phyloP scores from a whole-genome alignment of 2,113 vertebrate genomes.

The Aldabrachelys gigantea region DNA sequence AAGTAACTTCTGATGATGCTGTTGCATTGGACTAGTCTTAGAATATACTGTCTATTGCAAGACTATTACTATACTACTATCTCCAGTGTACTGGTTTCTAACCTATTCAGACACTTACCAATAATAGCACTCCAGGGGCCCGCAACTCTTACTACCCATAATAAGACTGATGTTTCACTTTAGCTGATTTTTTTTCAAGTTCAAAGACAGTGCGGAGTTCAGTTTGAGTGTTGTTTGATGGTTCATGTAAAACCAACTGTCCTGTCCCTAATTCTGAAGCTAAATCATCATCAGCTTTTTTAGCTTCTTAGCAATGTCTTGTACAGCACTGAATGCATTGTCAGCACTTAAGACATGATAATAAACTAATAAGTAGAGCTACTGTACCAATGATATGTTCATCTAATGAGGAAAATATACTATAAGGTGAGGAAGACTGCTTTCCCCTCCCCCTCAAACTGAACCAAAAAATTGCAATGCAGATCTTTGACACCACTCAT shows the following conservation, averaged over 20 bases:
- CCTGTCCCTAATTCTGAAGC: neutral
- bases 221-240: rapidly evolving
- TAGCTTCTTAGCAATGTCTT: neutral
- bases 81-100: neutral
- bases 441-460: neutral
- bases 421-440: neutral
- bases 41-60: neutral
- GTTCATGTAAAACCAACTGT: neutral
- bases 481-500: neutral
- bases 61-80: neutral
- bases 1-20: neutral
- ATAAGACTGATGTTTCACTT: neutral
- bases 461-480: neutral
- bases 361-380: neutral
- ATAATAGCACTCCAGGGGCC: neutral
- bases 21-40: neutral
- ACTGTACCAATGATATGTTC: neutral
- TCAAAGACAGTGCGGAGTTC: neutral
- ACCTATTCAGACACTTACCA: neutral
- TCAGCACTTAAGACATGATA: neutral
- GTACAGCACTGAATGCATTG: neutral
- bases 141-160: neutral
- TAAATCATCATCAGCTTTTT: neutral
- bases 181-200: neutral
- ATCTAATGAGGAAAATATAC: too few species aligned